Evolutionary conservation across 2,113 vertebrate genomes (phyloP), one percentile per base, ranked within the genome.

Genomic region (Protobothrops mucrosquamatus): DNA sequence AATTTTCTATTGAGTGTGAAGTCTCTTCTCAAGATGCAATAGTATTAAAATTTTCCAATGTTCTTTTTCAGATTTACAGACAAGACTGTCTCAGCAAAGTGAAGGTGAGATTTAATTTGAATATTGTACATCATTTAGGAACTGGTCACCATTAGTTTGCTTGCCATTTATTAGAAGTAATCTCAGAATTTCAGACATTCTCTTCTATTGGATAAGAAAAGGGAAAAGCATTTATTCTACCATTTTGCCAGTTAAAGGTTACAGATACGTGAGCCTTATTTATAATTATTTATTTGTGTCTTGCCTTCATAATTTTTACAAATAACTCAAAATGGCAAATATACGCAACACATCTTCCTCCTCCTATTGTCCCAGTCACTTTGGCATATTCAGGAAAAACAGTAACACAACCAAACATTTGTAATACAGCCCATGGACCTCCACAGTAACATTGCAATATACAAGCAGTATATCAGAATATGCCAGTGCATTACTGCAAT

Each of bases 71-170:
- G 98, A 98, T 97, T 96, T 98, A 95, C 98, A 98, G 95, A 98
- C 98, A 0, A 98, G 98, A 95, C 97, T 98, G 92, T 98, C 98
- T 89, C 98, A 98, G 95, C 98, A 98, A 96, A 98, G 96, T 94
- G 98, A 98, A 98, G 98, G 98, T 98, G 97, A 98, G 96, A 48
- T 91, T 59, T 34, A 93, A 14, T 89, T 95, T 96, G 15, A 88
- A 94, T 1, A 22, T 29, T 56, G 23, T 87, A 34, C 15, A 48
- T 87, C 4, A 57, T 85, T 48, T 87, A 61, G n/a, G 29, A 46
- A 54, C 8, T 46, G 10, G 39, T 2, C 29, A 57, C 9, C 29
- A 39, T 29, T 54, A 26, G 14, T 10, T 34, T 81, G 64, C 2
- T 52, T 81, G 48, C 22, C n/a, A 91, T 51, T 29, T 61, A 4